Evolutionary conservation across 1,140 invertebrate species (phyloP).

Genomic region (Diabrotica virgifera): DNA sequence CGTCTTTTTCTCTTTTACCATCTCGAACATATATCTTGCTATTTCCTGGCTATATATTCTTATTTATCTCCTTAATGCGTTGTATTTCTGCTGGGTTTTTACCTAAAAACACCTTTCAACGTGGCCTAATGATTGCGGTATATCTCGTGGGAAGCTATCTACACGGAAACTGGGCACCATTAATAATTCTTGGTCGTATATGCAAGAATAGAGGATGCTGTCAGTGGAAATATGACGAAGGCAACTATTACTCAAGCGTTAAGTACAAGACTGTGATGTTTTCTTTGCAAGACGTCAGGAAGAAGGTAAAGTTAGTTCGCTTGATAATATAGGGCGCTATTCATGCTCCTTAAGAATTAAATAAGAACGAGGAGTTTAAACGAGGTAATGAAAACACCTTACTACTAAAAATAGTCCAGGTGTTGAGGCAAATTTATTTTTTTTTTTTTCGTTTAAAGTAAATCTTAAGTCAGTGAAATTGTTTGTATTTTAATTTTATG

Average conservation of each 20-base stretch:
- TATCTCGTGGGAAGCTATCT: constrained; percentile 16
- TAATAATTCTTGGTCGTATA: constrained; percentile 17
- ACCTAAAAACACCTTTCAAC: constrained; percentile 20
- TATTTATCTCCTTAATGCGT: constrained; percentile 30
- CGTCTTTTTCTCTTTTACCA: constrained; percentile 20
- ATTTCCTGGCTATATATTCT: constrained; percentile 29
- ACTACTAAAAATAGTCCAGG: no score
- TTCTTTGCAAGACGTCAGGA: neutral
- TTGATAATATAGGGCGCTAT: neutral
- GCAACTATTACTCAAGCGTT: constrained; percentile 10
- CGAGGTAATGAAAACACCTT: no score
- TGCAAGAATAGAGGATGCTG: constrained; percentile 23
- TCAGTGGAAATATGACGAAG: constrained; percentile 20
- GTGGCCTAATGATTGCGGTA: constrained; percentile 26
- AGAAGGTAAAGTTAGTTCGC: neutral
- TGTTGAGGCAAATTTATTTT: no score
- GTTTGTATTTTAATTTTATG: no score
- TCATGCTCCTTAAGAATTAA: neutral
- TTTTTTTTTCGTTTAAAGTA: no score
- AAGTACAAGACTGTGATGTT: neutral
- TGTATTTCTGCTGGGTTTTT: constrained; percentile 22
- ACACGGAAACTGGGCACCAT: constrained; percentile 20
- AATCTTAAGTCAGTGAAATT: no score
- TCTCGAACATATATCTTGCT: constrained; percentile 28
- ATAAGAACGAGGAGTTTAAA: no score